These are phyloP conservation scores for Python bivittatus DNA, from an alignment of 2,113 vertebrate genomes.

Conservation along the genomic window DNA sequence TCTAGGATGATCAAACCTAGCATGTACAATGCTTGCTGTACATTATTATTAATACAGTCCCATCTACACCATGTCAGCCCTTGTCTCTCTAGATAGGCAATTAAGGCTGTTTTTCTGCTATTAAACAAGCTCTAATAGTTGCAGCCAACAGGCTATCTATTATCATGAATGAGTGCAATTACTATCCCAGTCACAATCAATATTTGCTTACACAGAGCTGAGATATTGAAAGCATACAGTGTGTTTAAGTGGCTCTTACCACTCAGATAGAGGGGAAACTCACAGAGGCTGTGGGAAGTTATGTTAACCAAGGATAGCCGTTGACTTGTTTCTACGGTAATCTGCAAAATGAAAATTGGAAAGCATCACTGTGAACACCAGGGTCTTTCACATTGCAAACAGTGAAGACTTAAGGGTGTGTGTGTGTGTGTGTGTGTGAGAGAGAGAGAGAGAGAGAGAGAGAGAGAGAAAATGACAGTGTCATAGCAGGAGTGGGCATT, in stretches of 20 bases:
- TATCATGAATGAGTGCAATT: conserved; percentile 69
- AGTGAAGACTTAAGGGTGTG: conserved; percentile 16
- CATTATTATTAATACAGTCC: conserved; percentile 63
- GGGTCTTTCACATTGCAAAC: conserved; percentile 32
- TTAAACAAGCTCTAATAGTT: conserved; percentile 66
- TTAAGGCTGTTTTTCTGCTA: conserved; percentile 63
- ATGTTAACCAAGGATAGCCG: conserved; percentile 56
- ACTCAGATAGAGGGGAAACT: conserved; percentile 46
- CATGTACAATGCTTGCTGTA: conserved; percentile 57
- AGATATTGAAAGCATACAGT: conserved; percentile 64
- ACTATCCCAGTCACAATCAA: conserved; percentile 67
- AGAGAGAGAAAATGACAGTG: conserved; percentile 30
- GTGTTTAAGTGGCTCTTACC: conserved; percentile 56
- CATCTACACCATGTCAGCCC: conserved; percentile 46
- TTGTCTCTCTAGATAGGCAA: conserved; percentile 55
- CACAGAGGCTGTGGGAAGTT: conserved; percentile 53
- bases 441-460: conserved; percentile 13
- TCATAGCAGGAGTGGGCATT: conserved; percentile 18
- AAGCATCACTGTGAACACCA: conserved; percentile 55
- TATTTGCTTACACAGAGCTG: conserved; percentile 69
- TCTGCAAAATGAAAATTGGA: conserved; percentile 61
- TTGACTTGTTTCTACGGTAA: conserved; percentile 61
- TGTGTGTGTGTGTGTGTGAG: no score
- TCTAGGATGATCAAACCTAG: conserved; percentile 9
- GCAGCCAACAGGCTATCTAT: conserved; percentile 67